Evolutionary conservation across 2,113 vertebrate species (phyloP).

Genomic region (Copsychus sechellarum): DNA sequence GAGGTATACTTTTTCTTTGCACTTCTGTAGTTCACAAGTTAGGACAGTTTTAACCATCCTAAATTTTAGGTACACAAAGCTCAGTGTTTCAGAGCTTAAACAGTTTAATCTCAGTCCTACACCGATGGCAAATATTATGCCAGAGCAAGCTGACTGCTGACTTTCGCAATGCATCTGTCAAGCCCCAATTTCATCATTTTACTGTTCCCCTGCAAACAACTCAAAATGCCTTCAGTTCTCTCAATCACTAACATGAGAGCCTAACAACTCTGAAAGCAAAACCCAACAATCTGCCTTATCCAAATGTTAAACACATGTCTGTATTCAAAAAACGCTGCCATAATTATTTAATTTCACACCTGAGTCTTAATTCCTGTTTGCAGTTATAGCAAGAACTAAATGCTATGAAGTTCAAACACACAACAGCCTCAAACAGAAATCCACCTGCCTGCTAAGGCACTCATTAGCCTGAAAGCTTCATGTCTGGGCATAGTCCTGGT

Average conservation of each 20-base stretch:
- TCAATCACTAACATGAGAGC: background rate
- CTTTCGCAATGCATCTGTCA: background rate
- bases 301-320: background rate
- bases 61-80: background rate
- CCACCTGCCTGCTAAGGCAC: background rate
- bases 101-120: background rate
- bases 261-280: background rate
- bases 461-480: slow-evolving; percentile 14
- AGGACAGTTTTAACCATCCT: background rate
- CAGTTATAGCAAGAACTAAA: background rate
- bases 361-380: background rate
- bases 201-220: background rate
- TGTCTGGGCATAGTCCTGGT: background rate
- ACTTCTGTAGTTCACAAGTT: background rate
- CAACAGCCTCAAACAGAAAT: slow-evolving; percentile 14
- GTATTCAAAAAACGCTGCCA: background rate
- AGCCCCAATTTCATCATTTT: background rate
- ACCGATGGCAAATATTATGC: background rate
- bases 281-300: background rate
- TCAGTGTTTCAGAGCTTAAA: background rate
- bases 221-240: background rate
- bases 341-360: background rate
- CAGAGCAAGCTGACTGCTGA: background rate
- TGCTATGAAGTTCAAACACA: background rate
- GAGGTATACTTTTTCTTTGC: background rate